Evolutionary conservation across 2,888 invertebrate genomes (phyloP), one percentile per base, ranked within the genome.

Genomic region (Prostheceraeus crozeri): DNA sequence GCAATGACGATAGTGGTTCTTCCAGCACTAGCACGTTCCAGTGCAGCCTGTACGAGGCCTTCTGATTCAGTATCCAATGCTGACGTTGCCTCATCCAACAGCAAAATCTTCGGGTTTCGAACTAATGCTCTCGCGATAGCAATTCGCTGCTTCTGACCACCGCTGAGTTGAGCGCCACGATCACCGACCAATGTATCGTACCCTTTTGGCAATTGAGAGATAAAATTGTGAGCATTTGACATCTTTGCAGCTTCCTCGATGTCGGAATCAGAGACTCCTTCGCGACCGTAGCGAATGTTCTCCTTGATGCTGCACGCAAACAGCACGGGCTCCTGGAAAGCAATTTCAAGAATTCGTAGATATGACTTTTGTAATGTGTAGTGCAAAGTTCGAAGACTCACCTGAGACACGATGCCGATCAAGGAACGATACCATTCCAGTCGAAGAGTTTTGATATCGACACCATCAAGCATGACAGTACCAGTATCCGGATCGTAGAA

Each of bases 21-120:
- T 16, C 76, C 70, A 25, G 60, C 53, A 35, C 63, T 61, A 1
- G 77, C 77, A 66, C 82, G 81, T 73, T 89, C 88, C 61, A 89
- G 73, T 0, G 89, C 88, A 68, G 85, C 85, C 78, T 89, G 89
- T 0, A 89, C 89, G 53, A 61, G 25, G 4, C 31, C 19, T 81
- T 98, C 98, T 0, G 96, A 98, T 48, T 96, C 84, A 0, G 94
- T 90, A 79, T 98, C 98, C 62, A 99, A 79, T 30, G 89, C 90
- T 61, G 94, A 94, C 0, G 98, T 98, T 16, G 98, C 98, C 79
- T 98, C 98, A 75, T 98, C 96, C 76, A 96, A 96, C 45, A 98
- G 81, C 62, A 96, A 80, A 73, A 98, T 85, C 0, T 90, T 90
- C 2, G 91, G 83, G 75, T 87, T 84, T 77, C 96, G 98, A 61